phyloP scores from a whole-genome alignment of 2,888 invertebrate species.

The Drosophila borealis region DNA sequence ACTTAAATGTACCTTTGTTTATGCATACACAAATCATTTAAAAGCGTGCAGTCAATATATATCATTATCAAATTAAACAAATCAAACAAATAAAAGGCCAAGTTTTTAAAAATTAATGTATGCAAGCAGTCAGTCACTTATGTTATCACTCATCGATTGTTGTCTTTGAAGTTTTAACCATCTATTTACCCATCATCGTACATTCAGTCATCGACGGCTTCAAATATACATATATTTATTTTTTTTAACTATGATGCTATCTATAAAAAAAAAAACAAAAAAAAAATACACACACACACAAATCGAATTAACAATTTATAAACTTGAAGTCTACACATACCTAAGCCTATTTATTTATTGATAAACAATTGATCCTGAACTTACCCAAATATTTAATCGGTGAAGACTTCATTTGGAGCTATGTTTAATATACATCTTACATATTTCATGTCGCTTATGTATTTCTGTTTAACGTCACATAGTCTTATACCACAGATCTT shows the following conservation, averaged over 20 bases:
- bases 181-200: slow-evolving; percentile 56
- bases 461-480: slow-evolving; percentile 11
- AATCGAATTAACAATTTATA: slow-evolving; percentile 2
- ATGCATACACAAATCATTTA: slow-evolving; percentile 40
- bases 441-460: slow-evolving; percentile 29
- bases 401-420: slow-evolving; percentile 51
- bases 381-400: slow-evolving; percentile 43
- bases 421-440: slow-evolving; percentile 11
- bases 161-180: slow-evolving; percentile 79
- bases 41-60: slow-evolving; percentile 40
- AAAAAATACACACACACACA: no score
- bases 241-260: slow-evolving; percentile 11
- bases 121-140: slow-evolving; percentile 68
- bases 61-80: slow-evolving; percentile 26
- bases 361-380: slow-evolving; percentile 21
- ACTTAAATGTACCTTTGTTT: slow-evolving; percentile 47
- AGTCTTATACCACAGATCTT: neutral
- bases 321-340: slow-evolving; percentile 15
- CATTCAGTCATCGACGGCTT: slow-evolving; percentile 17
- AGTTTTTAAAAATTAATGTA: slow-evolving; percentile 44
- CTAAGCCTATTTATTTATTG: slow-evolving; percentile 8
- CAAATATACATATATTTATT: slow-evolving; percentile 2
- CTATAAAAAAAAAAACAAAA: neutral
- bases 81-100: slow-evolving; percentile 26
- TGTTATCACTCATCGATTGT: slow-evolving; percentile 76